A percentile compares a stretch with the other conserved stretches of the same genome.
These are phyloP conservation scores for Mactra quadrangularis DNA, from an alignment of 1,140 invertebrate species.

Conservation along the genomic window DNA sequence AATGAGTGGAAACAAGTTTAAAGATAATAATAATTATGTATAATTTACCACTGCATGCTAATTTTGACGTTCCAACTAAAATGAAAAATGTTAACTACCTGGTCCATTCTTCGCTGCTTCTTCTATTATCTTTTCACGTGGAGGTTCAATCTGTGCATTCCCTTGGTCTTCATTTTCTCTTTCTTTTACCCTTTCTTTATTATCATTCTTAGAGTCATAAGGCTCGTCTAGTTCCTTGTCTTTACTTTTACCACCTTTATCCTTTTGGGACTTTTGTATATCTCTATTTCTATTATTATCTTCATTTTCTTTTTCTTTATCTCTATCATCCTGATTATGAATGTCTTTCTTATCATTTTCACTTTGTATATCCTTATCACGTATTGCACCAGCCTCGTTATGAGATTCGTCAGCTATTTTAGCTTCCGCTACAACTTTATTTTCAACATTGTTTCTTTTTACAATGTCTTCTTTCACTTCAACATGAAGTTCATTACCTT, in stretches of 20 bases:
- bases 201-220: too few species aligned
- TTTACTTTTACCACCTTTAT: neutral
- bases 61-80: too few species aligned
- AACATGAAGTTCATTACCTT: neutral
- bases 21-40: too few species aligned
- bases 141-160: slow-evolving; percentile 8
- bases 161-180: neutral
- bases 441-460: neutral
- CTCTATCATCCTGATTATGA: neutral
- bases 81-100: too few species aligned
- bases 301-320: slow-evolving; percentile 1
- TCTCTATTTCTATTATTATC: neutral
- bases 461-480: neutral
- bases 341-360: neutral
- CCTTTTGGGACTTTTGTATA: neutral
- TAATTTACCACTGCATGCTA: too few species aligned
- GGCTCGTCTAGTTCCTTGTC: too few species aligned
- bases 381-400: neutral
- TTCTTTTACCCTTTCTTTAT: neutral
- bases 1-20: too few species aligned
- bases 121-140: slow-evolving; percentile 16
- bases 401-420: slow-evolving; percentile 28
- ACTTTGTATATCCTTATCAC: neutral
- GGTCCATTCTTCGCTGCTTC: neutral
- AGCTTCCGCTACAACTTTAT: neutral